Evolutionary conservation across 1,140 invertebrate genomes (phyloP).

Genomic region (Bombus cullumanus): DNA sequence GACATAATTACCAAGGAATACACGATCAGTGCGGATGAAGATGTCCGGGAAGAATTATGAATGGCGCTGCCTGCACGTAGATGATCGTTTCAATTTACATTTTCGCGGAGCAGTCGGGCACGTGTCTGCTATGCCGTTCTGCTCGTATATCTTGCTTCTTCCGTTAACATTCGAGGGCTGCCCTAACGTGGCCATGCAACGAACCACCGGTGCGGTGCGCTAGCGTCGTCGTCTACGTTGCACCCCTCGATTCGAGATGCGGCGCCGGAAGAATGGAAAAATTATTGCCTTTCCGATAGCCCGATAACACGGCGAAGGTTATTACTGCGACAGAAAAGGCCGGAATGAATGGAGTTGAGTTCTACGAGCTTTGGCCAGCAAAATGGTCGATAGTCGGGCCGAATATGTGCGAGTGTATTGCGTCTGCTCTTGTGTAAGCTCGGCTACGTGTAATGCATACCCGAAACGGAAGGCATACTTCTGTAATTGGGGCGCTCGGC

Average conservation of each 20-base stretch:
- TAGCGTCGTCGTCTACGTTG: neutral
- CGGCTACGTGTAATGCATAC: conserved; percentile 47
- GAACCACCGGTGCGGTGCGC: neutral
- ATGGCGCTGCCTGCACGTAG: conserved; percentile 25
- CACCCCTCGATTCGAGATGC: conserved; percentile 4
- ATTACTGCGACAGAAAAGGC: conserved; percentile 27
- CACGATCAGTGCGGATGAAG: conserved; percentile 54
- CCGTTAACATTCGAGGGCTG: conserved; percentile 34
- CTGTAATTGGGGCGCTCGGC: conserved; percentile 41
- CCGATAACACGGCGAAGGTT: conserved; percentile 31
- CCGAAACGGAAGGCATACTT: conserved; percentile 46
- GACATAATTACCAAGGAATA: conserved; percentile 58
- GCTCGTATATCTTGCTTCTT: conserved; percentile 47
- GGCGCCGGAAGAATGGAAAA: conserved; percentile 39
- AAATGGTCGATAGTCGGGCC: conserved; percentile 24
- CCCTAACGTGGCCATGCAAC: neutral
- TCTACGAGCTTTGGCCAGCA: neutral
- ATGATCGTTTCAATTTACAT: conserved; percentile 65
- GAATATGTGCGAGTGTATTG: too few relatives aligned
- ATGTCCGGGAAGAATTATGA: conserved; percentile 59
- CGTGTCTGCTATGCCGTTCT: neutral
- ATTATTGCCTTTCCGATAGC: conserved; percentile 39
- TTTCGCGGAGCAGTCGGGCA: conserved; percentile 17
- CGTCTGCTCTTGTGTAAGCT: neutral
- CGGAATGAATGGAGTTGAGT: conserved; percentile 12